phyloP scores from a whole-genome alignment of 2,797 vertebrate genomes.

The Anguilla pacifica region DNA sequence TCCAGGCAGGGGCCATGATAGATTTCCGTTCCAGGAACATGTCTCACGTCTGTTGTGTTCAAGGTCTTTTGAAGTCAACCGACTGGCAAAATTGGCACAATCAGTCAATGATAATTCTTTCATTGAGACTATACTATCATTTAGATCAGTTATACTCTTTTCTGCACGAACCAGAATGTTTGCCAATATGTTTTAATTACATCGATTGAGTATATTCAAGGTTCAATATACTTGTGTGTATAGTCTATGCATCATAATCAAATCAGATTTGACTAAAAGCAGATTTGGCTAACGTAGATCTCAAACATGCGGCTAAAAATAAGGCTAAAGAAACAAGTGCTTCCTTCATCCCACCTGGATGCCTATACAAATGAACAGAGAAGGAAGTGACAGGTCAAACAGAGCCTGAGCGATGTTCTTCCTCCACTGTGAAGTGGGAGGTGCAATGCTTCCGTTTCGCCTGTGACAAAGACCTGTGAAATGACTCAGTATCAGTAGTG shows the following conservation, averaged over 20 bases:
- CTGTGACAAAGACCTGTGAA: background rate
- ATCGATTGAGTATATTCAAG: background rate
- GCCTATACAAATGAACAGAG: background rate
- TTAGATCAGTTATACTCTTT: conserved; percentile 1
- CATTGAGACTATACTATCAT: background rate
- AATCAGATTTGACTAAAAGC: background rate
- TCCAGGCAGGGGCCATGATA: background rate
- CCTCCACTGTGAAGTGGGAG: conserved; percentile 12
- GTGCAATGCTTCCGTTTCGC: conserved; percentile 1
- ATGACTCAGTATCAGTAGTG: conserved; percentile 23
- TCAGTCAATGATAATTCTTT: background rate
- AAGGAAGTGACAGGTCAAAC: background rate
- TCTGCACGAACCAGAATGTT: background rate
- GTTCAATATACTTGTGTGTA: background rate
- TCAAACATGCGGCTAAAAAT: background rate
- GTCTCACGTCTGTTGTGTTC: background rate
- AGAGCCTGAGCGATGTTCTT: background rate
- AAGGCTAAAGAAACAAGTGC: background rate
- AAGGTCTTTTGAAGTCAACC: conserved; percentile 3
- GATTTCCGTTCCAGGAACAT: conserved; percentile 11
- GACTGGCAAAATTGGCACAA: background rate
- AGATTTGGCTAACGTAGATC: background rate
- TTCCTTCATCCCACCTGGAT: conserved; percentile 8
- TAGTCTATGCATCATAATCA: background rate
- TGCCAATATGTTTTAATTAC: background rate